Conservation (phyloP, 2,113 vertebrate species). For the Ivindomyrus marchei region DNA sequence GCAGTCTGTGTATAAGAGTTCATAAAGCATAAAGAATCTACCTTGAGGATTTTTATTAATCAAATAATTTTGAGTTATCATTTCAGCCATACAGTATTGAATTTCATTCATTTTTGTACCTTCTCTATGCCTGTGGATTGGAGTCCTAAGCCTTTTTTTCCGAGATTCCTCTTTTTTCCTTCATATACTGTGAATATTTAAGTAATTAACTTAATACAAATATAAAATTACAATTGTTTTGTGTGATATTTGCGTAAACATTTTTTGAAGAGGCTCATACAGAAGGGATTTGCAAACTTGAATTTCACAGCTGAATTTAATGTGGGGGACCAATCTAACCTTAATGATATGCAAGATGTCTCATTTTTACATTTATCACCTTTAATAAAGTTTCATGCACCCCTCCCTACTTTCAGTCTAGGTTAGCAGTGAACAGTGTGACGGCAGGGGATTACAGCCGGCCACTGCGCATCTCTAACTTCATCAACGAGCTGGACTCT, state of each 20-base stretch:
- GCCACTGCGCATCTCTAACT: slow-evolving; percentile 88
- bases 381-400: not conserved
- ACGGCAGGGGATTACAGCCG: slow-evolving; percentile 87
- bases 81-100: not conserved
- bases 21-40: not conserved
- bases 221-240: not conserved
- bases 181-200: not conserved
- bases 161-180: not conserved
- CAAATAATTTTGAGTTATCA: not conserved
- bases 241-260: not conserved
- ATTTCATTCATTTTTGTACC: not conserved
- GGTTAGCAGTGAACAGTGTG: slow-evolving; percentile 94
- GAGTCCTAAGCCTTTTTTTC: not conserved
- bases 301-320: not conserved
- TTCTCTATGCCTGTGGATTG: not conserved
- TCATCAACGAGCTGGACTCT: slow-evolving; percentile 94
- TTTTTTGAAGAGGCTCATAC: not conserved
- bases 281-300: not conserved
- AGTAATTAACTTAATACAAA: not conserved
- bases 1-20: not conserved
- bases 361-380: not conserved
- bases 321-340: not conserved
- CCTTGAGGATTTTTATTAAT: not conserved
- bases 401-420: slow-evolving; percentile 58
- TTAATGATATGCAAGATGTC: not conserved